phyloP scores from a whole-genome alignment of 2,888 invertebrate species.

The Aethes cnicana region DNA sequence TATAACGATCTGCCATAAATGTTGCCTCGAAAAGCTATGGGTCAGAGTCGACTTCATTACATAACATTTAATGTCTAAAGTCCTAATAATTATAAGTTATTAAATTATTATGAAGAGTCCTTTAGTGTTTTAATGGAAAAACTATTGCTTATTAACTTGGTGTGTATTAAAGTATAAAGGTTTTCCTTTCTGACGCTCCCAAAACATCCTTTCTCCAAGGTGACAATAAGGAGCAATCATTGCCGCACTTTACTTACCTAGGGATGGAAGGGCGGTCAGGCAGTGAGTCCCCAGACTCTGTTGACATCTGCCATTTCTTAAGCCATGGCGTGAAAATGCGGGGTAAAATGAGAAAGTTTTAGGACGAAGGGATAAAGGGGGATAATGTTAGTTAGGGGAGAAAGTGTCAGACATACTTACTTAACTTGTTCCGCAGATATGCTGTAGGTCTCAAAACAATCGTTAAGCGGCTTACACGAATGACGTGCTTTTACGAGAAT shows the following conservation, averaged over 20 bases:
- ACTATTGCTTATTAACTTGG: too few relatives aligned
- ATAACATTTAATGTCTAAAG: too few relatives aligned
- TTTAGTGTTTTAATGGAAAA: too few relatives aligned
- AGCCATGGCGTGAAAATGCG: slow-evolving; percentile 8
- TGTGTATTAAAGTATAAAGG: too few relatives aligned
- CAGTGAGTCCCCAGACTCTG: slow-evolving; percentile 2
- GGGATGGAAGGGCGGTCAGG: slow-evolving; percentile 2
- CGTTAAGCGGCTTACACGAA: slow-evolving; percentile 23
- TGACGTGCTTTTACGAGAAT: slow-evolving; percentile 27
- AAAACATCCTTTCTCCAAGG: slow-evolving; percentile 3
- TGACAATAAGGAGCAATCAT: background rate
- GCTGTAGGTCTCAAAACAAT: slow-evolving; percentile 24
- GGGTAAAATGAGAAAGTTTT: slow-evolving; percentile 23
- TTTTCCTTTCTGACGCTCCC: background rate
- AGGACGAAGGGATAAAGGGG: slow-evolving; percentile 11
- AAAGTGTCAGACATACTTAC: slow-evolving; percentile 25
- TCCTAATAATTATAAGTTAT: too few relatives aligned
- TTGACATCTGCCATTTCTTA: slow-evolving; percentile 16
- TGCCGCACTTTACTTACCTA: background rate
- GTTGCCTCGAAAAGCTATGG: slow-evolving; percentile 17
- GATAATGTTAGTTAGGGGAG: slow-evolving; percentile 21
- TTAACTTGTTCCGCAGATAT: slow-evolving; percentile 26
- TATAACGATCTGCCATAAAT: slow-evolving; percentile 38
- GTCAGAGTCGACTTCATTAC: background rate
- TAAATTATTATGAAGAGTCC: too few relatives aligned